Conservation (phyloP, 2,888 invertebrate species). For the Drosophila putrida region DNA sequence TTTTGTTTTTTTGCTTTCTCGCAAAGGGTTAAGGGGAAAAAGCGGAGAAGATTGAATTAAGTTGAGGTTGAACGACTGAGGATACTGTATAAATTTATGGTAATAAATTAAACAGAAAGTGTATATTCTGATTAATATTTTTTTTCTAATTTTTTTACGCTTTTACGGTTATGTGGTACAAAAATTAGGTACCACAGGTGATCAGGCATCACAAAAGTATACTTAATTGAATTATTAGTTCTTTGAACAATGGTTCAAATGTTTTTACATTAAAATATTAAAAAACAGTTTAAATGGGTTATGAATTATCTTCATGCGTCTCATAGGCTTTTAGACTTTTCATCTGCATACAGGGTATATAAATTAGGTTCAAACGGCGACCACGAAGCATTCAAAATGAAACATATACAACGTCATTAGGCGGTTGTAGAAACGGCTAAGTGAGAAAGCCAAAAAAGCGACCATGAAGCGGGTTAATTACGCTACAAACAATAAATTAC, state of each 20-base stretch:
- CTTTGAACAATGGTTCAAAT: neutral
- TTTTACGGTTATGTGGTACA: too few species aligned
- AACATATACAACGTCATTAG: conserved; percentile 54
- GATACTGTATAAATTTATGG: conserved; percentile 18
- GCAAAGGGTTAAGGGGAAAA: conserved; percentile 18
- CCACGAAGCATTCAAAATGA: conserved; percentile 39
- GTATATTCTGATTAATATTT: too few species aligned
- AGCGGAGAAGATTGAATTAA: neutral
- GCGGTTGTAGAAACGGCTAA: conserved; percentile 26
- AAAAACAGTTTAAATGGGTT: too few species aligned
- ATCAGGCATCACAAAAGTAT: too few species aligned
- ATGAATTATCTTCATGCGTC: too few species aligned
- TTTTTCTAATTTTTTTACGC: too few species aligned
- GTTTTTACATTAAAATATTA: too few species aligned
- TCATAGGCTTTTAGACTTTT: neutral
- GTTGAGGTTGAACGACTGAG: neutral
- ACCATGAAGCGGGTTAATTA: conserved; percentile 74
- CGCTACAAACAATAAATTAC: conserved; percentile 78
- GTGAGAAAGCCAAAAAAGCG: conserved; percentile 63
- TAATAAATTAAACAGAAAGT: too few species aligned
- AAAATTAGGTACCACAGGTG: too few species aligned
- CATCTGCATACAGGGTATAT: conserved; percentile 23
- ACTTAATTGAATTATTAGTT: neutral
- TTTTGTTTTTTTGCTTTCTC: conserved; percentile 17
- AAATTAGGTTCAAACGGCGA: conserved; percentile 24